A percentile compares a stretch with the other conserved stretches of the same genome.
These are phyloP conservation scores for Synodontis membranacea DNA, from an alignment of 2,113 vertebrate genomes.

Conservation along the genomic window DNA sequence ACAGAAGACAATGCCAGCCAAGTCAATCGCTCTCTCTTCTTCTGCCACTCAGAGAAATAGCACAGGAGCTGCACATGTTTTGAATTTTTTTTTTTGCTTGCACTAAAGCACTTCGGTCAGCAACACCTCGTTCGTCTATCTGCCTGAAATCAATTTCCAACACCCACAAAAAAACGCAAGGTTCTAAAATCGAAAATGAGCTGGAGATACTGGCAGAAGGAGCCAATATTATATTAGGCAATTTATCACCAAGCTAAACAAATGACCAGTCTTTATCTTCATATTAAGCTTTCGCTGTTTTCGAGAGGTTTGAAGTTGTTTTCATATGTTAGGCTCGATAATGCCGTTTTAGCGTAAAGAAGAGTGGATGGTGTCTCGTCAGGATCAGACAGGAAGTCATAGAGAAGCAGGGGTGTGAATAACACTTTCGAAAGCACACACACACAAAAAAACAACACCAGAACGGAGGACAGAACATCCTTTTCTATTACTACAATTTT, in stretches of 20 bases:
- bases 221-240: neutral
- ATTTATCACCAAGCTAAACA: neutral
- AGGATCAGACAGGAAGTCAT: conserved; percentile 28
- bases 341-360: neutral
- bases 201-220: neutral
- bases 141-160: conserved; percentile 11
- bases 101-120: conserved; percentile 4
- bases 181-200: neutral
- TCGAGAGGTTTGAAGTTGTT: neutral
- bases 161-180: conserved; percentile 13
- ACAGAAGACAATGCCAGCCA: neutral
- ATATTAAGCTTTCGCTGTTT: neutral
- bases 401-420: neutral
- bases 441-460: neutral
- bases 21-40: neutral
- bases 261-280: neutral
- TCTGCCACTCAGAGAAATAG: neutral
- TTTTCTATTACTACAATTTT: too few relatives aligned
- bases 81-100: neutral
- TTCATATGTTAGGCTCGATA: neutral
- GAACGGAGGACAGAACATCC: neutral
- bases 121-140: neutral
- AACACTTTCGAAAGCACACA: neutral
- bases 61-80: neutral
- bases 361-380: neutral